These are phyloP conservation scores for Lomographa bimaculata DNA, from an alignment of 2,888 invertebrate genomes.

Conservation along the genomic window DNA sequence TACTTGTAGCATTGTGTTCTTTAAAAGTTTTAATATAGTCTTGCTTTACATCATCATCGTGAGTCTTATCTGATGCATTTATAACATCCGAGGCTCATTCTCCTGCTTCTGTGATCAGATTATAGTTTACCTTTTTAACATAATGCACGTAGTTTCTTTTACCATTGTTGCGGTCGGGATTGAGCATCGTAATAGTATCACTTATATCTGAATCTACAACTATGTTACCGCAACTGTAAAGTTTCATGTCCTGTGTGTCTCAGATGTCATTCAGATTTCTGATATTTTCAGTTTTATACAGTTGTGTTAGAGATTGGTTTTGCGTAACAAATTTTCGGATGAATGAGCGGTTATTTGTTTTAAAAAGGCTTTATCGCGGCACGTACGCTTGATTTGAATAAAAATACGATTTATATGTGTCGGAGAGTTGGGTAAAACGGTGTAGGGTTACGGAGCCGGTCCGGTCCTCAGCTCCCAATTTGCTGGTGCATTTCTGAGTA, in stretches of 20 bases:
- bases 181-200: constrained; percentile 56
- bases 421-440: constrained; percentile 71
- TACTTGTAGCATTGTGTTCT: no score
- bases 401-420: constrained; percentile 83
- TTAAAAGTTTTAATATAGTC: constrained; percentile 58
- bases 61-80: constrained; percentile 50
- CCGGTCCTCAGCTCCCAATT: constrained; percentile 74
- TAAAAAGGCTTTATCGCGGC: constrained; percentile 76
- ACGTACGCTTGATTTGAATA: constrained; percentile 81
- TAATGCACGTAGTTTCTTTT: constrained; percentile 48
- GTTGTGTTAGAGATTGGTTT: constrained; percentile 49
- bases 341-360: constrained; percentile 76
- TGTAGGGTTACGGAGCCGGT: constrained; percentile 80
- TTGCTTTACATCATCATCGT: constrained; percentile 52
- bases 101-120: constrained; percentile 47
- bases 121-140: constrained; percentile 55
- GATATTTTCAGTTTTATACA: constrained; percentile 47
- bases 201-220: constrained; percentile 66
- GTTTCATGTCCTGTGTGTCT: constrained; percentile 59
- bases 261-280: constrained; percentile 28
- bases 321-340: constrained; percentile 37
- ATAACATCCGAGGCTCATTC: constrained; percentile 51
- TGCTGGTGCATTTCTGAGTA: constrained; percentile 81
- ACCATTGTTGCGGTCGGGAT: constrained; percentile 48
- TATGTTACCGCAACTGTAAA: constrained; percentile 69